Base-by-base conservation (phyloP, 1,140 invertebrate genomes). In the Zaprionus kolodkinae region DNA sequence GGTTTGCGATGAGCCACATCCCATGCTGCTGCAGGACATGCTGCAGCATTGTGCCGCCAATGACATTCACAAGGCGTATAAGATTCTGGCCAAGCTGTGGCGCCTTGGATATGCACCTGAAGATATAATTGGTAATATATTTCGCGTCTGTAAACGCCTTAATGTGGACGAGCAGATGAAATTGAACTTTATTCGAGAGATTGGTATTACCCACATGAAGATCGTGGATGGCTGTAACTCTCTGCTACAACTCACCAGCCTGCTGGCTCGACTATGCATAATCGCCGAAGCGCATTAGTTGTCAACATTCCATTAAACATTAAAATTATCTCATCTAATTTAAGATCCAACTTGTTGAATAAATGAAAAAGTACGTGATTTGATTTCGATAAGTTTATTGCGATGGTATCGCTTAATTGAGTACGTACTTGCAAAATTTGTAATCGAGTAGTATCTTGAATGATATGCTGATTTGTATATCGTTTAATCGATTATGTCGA, bases 1-100 rank as follows among this genome's bases (percentile, higher is more conserved):
- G 94, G 98, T 99, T 13, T 99, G 99, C 93, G 99, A 99, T 93
- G 99, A 99, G 93, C 99, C 99, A 0, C 98, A 99, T 94, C 99
- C 99, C 7, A 94, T 99, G 71, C 91, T 99, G 0, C 96, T 99
- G 10, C 97, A 97, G 93, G 95, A 97, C 76, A 99, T 99, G 98
- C 93, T 99, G 57, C 95, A 97, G 65, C 94, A 95, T 84, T 99
- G 98, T 93, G 93, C 94, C 0, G 93, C 96, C 56, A 96, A 96
- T 43, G 95, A 99, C 75, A 96, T 99, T 73, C 95, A 96, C 64
- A 96, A 97, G 81, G 97, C 98, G 1, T 99, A 97, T 88, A 96
- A 96, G 95, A 95, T 98, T 35, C 95, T 99, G 86, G 94, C 95
- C 12, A 96, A 98, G 92, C 93, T 99, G 21, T 99, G 97, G 96